Base-by-base conservation (phyloP, 2,797 vertebrate genomes). In the Pseudochirops cupreus region DNA sequence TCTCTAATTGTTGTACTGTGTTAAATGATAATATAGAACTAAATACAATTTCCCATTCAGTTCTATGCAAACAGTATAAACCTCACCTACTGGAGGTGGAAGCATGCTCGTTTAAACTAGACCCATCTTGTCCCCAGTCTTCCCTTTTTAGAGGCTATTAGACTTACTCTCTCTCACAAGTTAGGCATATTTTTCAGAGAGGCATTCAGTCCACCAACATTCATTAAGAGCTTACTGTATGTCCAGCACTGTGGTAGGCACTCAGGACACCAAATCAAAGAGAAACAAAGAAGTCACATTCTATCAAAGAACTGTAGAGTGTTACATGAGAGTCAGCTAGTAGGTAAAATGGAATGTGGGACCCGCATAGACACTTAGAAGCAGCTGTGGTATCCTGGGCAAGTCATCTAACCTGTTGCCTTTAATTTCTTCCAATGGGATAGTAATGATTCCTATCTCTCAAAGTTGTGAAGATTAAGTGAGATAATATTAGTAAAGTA, bases 1-100 rank as follows among this genome's bases (percentile, higher is more conserved):
- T 94, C 89, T 95, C 87, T 50, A 50, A 33, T 52, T 91, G 87
- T 18, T 94, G 54, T 56, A 33, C 0, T 95, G 95, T 95, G 21
- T 11, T 39, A 94, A 96, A 74, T 26, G 94, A 54, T 21, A 90
- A 9, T n/a, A 93, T 94, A 58, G 26, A 92, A 39, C 18, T 33
- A 5, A 14, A 16, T 5, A 67, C 33, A 3, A 67, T 31, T 67
- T 67, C 13, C 3, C 11, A 18, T 46, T 46, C 18, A 11, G 39
- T 82, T 82, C 21, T 24, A 46, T 46, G 10, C 24, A 87, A 46
- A 1, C 39, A 28, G n/a, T 82, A 39, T 50, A 26, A 26, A 24
- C 21, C 24, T 82, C n/a, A 39, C 2, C 18, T 46, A 46, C 1
- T 50, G 10, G 21, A 87, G 5, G 2, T 11, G 24, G 74, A 50